Evolutionary conservation across 2,113 vertebrate species (phyloP).

Genomic region (Capreolus pygargus): DNA sequence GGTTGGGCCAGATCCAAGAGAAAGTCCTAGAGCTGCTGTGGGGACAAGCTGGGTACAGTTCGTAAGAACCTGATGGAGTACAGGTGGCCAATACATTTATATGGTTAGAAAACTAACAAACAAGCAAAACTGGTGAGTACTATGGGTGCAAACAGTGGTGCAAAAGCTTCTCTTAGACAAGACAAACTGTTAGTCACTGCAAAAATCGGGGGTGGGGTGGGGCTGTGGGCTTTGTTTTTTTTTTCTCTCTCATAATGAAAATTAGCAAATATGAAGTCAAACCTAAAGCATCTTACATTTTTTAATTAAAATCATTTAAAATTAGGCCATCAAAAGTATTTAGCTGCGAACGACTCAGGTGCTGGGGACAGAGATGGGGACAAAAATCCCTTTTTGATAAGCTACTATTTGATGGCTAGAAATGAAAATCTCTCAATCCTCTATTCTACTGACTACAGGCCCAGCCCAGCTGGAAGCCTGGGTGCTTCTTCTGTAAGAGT

Average conservation of each 20-base stretch:
- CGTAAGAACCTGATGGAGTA: not conserved
- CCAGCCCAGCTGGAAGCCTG: not conserved
- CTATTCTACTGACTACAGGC: not conserved
- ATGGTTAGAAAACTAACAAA: slow-evolving; percentile 21
- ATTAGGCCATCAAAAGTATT: slow-evolving; percentile 70
- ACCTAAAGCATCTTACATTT: slow-evolving; percentile 50
- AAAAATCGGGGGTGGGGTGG: slow-evolving; percentile 50
- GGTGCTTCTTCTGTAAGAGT: slow-evolving; percentile 18
- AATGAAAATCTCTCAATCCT: slow-evolving; percentile 64
- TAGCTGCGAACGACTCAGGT: slow-evolving; percentile 62
- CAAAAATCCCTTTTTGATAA: slow-evolving; percentile 77
- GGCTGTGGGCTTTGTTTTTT: not conserved
- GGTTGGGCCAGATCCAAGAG: not conserved
- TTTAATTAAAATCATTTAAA: slow-evolving; percentile 75
- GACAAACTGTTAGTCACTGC: slow-evolving; percentile 63
- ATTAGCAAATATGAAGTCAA: slow-evolving; percentile 65
- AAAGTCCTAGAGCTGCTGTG: not conserved
- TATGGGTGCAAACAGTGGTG: not conserved
- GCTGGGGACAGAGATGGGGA: slow-evolving; percentile 54
- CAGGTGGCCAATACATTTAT: slow-evolving; percentile 48
- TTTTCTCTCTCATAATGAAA: slow-evolving; percentile 50
- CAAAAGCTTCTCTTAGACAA: slow-evolving; percentile 50
- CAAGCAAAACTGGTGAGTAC: not conserved
- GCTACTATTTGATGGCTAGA: slow-evolving; percentile 75
- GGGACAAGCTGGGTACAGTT: slow-evolving; percentile 23